Conservation (phyloP, 1,140 invertebrate genomes). For the Aphidius gifuensis region DNA sequence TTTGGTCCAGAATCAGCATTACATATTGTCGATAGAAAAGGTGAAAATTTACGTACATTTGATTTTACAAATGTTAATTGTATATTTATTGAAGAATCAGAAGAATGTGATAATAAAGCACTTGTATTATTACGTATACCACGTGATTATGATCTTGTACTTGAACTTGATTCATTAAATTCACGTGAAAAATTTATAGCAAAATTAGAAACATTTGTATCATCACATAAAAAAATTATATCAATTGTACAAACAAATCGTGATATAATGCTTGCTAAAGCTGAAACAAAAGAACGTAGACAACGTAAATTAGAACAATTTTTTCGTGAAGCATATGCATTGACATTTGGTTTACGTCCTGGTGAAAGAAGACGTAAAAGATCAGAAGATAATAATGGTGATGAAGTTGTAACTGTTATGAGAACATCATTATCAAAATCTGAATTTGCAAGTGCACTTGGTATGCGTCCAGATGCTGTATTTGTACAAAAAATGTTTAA, state of each 20-base stretch:
- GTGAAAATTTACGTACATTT: constrained; percentile 81
- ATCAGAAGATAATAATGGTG: constrained; percentile 72
- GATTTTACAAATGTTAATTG: constrained; percentile 72
- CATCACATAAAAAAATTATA: constrained; percentile 78
- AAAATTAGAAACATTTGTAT: constrained; percentile 82
- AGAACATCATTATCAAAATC: constrained; percentile 87
- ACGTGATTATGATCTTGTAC: constrained; percentile 93
- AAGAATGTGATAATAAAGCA: constrained; percentile 72
- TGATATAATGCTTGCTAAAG: constrained; percentile 87
- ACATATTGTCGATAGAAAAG: constrained; percentile 83
- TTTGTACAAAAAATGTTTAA: constrained; percentile 99
- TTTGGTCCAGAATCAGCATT: constrained; percentile 81
- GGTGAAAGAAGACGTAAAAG: constrained; percentile 66
- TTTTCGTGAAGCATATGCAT: constrained; percentile 95
- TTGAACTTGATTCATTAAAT: constrained; percentile 83
- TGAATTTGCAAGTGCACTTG: constrained; percentile 95
- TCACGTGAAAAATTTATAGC: constrained; percentile 85
- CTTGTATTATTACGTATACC: constrained; percentile 83
- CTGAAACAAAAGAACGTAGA: constrained; percentile 92
- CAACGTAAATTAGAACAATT: constrained; percentile 96
- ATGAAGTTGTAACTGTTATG: constrained; percentile 89
- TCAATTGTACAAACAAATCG: constrained; percentile 61
- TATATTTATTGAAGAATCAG: constrained; percentile 79
- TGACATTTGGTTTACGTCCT: constrained; percentile 83
- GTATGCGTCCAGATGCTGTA: constrained; percentile 93